Conservation (phyloP, 2,113 vertebrate species). For the Daphoenositta chrysoptera region DNA sequence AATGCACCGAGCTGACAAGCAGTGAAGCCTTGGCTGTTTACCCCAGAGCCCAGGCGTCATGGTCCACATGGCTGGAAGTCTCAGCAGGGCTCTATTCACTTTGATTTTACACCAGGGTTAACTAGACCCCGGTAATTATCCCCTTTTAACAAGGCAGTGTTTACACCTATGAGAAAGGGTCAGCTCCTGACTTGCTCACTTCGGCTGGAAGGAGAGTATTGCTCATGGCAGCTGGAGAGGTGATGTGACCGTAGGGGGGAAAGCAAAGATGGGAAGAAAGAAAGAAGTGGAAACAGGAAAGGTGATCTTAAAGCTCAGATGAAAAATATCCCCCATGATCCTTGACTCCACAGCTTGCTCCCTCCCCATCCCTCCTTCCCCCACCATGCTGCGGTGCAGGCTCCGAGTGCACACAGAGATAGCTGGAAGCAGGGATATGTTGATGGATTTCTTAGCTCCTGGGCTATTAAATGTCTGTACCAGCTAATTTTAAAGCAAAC, state of each 20-base stretch:
- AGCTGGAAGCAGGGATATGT: neutral
- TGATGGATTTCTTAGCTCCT: conserved; percentile 51
- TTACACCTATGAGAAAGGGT: conserved; percentile 44
- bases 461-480: conserved; percentile 42
- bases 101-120: conserved; percentile 61
- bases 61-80: conserved; percentile 10
- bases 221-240: conserved; percentile 23
- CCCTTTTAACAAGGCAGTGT: conserved; percentile 63
- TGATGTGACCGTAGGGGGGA: neutral
- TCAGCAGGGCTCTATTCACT: conserved; percentile 47
- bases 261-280: neutral
- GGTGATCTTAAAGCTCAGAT: conserved; percentile 45
- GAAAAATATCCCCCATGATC: conserved; percentile 4
- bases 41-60: neutral
- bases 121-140: conserved; percentile 51
- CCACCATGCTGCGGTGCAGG: neutral
- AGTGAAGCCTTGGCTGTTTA: conserved; percentile 28
- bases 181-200: conserved; percentile 17
- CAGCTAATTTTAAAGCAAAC: conserved; percentile 32
- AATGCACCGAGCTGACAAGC: conserved; percentile 36
- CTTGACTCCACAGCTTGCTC: neutral
- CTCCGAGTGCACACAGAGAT: neutral
- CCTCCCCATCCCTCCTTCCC: neutral
- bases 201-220: neutral
- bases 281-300: neutral